Base-by-base conservation (phyloP, 2,797 vertebrate genomes). In the Hipposideros larvatus region DNA sequence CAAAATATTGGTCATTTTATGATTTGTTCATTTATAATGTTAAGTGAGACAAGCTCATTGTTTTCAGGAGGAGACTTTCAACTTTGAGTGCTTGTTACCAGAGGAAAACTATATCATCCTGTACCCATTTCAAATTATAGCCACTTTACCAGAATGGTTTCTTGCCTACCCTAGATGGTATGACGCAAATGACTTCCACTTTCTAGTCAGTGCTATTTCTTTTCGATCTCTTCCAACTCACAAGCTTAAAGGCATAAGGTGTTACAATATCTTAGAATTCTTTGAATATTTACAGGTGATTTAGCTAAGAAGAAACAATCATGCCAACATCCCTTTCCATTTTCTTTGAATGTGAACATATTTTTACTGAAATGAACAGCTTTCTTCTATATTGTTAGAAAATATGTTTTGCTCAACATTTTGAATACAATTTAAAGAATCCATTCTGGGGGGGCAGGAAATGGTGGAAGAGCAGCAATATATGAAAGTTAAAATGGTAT, bases 11-110 rank as follows among this genome's bases (percentile, higher is more conserved):
- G 7, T 31, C 26, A 74, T 70, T 61, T 73, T 71, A 71, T 93
- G 14, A 68, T 70, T 82, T 48, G 26, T 70, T 28, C 22, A 84
- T 63, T 26, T 46, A 41, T 46, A 21, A 65, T 68, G 82, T 66
- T 61, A 86, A 65, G 15, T 53, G 51, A 88, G 37, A 61, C 41
- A 26, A 37, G 66, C 16, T 55, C 77, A 11, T 68, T 22, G n/a
- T 66, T 95, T 95, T 75, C 53, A 34, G n/a, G 43, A 34, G 28
- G 34, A 94, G 18, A 80, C 55, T 59, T 96, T 89, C 73, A 80
- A 46, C 9, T 79, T 48, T 57, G 31, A 63, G 26, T 31, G 9
- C 51, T 73, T 89, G 19, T 77, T 86, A 82, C 51, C 7, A 59
- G 57, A 93, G 34, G n/a, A 85, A 84, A 86, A 51, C 31, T 59